These are phyloP conservation scores for Thinocorus orbignyianus DNA, from an alignment of 2,113 vertebrate species.

Conservation along the genomic window DNA sequence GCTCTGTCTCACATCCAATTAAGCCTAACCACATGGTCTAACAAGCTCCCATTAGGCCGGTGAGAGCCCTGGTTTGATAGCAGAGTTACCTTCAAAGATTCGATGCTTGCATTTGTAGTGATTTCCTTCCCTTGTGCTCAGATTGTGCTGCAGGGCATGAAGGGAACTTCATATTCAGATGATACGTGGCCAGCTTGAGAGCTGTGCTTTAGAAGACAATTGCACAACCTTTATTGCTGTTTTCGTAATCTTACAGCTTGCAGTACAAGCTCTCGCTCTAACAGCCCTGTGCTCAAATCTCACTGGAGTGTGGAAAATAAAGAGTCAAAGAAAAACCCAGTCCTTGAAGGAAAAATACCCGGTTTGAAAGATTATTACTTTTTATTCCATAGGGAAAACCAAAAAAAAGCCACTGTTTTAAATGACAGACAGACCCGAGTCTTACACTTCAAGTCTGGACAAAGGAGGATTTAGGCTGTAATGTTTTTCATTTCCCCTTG, in stretches of 20 bases:
- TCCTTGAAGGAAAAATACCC: constrained; percentile 36
- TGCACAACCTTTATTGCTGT: constrained; percentile 56
- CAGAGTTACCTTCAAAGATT: constrained; percentile 42
- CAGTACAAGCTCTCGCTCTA: constrained; percentile 15
- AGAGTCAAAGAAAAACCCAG: not conserved
- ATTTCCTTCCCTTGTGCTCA: constrained; percentile 44
- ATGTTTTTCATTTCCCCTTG: constrained; percentile 30
- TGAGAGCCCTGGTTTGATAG: constrained; percentile 42
- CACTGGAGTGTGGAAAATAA: constrained; percentile 43
- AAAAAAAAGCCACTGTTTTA: not conserved
- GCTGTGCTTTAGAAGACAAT: constrained; percentile 25
- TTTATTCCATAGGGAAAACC: not conserved
- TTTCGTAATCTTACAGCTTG: constrained; percentile 49
- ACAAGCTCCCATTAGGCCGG: constrained; percentile 53
- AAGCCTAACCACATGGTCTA: constrained; percentile 53
- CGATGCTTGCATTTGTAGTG: constrained; percentile 29
- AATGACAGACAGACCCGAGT: not conserved
- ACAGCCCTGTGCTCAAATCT: constrained; percentile 30
- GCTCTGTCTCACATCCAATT: constrained; percentile 58
- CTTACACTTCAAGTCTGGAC: not conserved
- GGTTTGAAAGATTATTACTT: not conserved
- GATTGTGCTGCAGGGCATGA: constrained; percentile 41
- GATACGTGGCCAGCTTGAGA: constrained; percentile 13
- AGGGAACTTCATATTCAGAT: constrained; percentile 37
- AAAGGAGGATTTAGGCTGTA: constrained; percentile 25